These are phyloP conservation scores for Trachelus troglodyta DNA, from an alignment of 2,888 invertebrate species.

Conservation along the genomic window DNA sequence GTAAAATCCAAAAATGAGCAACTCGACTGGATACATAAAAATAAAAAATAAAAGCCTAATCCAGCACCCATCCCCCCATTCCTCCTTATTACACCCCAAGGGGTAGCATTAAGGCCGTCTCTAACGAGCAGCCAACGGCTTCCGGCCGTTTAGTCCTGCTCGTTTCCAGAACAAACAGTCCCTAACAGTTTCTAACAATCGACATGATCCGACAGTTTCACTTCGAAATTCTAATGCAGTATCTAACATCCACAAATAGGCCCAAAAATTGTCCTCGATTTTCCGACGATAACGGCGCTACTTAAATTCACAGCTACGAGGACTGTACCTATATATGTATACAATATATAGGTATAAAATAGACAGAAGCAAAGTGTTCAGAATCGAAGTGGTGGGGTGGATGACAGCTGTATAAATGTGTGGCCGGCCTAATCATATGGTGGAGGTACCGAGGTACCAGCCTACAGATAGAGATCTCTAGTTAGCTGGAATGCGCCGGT, in stretches of 20 bases:
- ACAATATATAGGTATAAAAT: no score
- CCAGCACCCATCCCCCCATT: neutral
- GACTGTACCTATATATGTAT: neutral
- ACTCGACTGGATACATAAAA: neutral
- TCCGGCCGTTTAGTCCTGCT: neutral
- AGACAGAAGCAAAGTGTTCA: neutral
- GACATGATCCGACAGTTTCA: neutral
- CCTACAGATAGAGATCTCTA: slow-evolving; percentile 21
- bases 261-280: neutral
- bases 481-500: slow-evolving; percentile 24
- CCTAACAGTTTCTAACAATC: neutral
- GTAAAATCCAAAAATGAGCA: neutral
- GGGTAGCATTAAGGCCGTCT: neutral
- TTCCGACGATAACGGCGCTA: neutral
- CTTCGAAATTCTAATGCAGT: neutral
- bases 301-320: neutral
- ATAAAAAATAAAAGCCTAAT: neutral
- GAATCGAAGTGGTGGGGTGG: neutral
- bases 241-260: neutral
- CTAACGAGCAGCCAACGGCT: neutral
- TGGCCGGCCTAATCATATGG: slow-evolving; percentile 20
- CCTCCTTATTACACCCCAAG: neutral
- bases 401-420: slow-evolving; percentile 21
- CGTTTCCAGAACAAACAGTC: neutral
- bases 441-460: slow-evolving; percentile 18